Conservation (phyloP, 2,888 invertebrate species). For the Tridacna gigas region DNA sequence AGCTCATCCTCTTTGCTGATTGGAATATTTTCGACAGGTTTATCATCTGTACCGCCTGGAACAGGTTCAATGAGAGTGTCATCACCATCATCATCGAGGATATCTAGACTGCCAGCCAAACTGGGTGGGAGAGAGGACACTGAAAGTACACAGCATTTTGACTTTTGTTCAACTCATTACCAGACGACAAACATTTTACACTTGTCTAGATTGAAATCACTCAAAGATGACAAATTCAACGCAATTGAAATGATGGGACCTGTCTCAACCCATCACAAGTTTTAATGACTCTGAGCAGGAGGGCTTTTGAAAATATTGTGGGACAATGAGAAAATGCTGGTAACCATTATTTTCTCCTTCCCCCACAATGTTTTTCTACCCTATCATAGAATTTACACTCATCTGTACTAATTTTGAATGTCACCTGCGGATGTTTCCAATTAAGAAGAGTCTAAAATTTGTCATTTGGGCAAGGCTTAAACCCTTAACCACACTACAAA, state of each 20-base stretch:
- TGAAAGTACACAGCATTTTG: not conserved
- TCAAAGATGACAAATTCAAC: too few species aligned
- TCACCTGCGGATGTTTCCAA: too few species aligned
- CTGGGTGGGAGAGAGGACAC: not conserved
- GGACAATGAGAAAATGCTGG: not conserved
- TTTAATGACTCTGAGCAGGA: not conserved
- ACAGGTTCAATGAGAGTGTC: not conserved
- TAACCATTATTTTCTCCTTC: not conserved
- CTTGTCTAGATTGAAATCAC: too few species aligned
- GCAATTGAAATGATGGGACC: too few species aligned
- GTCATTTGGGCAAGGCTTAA: too few species aligned
- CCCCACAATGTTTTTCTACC: not conserved
- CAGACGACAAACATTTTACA: too few species aligned
- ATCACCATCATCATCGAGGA: not conserved
- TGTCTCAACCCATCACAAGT: not conserved
- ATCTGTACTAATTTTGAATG: too few species aligned
- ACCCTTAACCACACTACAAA: too few species aligned
- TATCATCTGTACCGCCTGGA: not conserved
- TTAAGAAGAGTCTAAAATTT: too few species aligned
- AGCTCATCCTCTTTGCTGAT: not conserved
- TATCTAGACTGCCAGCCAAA: slow-evolving; percentile 8
- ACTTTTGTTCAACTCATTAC: not conserved
- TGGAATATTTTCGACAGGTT: not conserved
- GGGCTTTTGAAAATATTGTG: not conserved
- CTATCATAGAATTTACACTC: too few species aligned